Percentiles rank a stretch among this genome's conserved stretches.
Conservation (phyloP, 2,113 vertebrate genomes). For the Oriolus oriolus region DNA sequence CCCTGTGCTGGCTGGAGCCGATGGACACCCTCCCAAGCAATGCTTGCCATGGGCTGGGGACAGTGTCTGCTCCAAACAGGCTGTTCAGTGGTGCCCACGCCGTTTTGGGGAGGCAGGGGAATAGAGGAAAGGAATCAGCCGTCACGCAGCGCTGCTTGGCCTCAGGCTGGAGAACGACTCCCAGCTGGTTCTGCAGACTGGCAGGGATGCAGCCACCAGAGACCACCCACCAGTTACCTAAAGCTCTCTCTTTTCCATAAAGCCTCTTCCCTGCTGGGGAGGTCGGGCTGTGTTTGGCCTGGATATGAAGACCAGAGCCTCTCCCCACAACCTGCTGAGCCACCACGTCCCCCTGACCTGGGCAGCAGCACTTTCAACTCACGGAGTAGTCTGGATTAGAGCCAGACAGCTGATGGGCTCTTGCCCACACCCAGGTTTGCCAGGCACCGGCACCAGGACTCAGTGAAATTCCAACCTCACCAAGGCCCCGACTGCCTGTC, state of each 20-base stretch:
- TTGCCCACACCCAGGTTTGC: neutral
- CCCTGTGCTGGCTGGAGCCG: accelerated
- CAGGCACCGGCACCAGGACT: neutral
- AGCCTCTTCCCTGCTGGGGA: neutral
- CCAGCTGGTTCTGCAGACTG: neutral
- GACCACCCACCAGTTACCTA: neutral
- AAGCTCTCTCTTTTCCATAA: neutral
- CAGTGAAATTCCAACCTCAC: accelerated
- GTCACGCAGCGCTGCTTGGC: accelerated
- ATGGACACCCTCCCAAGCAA: neutral
- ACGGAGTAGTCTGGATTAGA: neutral
- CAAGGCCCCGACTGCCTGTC: neutral
- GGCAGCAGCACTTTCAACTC: neutral
- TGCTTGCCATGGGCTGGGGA: neutral
- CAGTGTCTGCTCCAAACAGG: neutral
- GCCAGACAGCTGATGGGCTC: neutral
- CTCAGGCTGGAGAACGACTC: neutral
- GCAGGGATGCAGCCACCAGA: neutral
- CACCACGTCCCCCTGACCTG: neutral
- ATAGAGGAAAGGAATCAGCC: neutral
- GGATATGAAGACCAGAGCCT: neutral
- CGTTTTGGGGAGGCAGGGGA: neutral
- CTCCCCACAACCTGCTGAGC: neutral
- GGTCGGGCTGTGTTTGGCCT: neutral
- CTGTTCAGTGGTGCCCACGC: accelerated